Base-by-base conservation (phyloP, 2,113 vertebrate species). In the Thermophis baileyi region DNA sequence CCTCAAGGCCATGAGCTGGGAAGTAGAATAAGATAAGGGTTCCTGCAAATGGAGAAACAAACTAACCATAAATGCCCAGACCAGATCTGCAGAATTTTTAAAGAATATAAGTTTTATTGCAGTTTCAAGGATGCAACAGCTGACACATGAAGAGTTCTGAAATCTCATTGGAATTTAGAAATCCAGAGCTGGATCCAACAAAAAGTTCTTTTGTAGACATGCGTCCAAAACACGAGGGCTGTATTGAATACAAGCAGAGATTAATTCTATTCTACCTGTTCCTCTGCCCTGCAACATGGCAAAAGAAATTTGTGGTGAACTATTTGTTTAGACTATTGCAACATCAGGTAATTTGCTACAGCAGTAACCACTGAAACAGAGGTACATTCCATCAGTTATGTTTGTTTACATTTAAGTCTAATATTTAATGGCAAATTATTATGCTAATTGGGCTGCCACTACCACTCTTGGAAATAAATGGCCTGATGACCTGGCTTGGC, bases 341-440 rank as follows among this genome's bases (percentile, higher is more conserved):
- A 27, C 25, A 50, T 60, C 46, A 51, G 49, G 60, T 35, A 11
- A 63, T 69, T 69, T 81, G 47, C 89, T 94, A 91, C 90, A 74
- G 25, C 54, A 27, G 85, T 91, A 92, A 92, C 51, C 9, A 9
- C 9, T 74, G 88, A 87, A 27, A 11, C 49, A 89, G 50, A 92
- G 1, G n/a, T 50, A 35, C 47, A 35, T 92, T 81, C 46, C 53
- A 81, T 46, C 8, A 55, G 11, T 86, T 54, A 30, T 49, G 11
- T 93, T 94, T 85, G 50, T 92, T 88, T 88, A 93, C 87, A 92
- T 91, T 74, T 22, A 95, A 9, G 88, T 91, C 93, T 95, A 14
- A 53, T 63, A 86, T 94, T 94, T 94, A 40, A 94, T 74, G 20
- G 25, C 92, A 44, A 91, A 87, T 35, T 74, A 74, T 40, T 74